Evolutionary conservation across 2,888 invertebrate genomes (phyloP).

Genomic region (Megamerina dolium): DNA sequence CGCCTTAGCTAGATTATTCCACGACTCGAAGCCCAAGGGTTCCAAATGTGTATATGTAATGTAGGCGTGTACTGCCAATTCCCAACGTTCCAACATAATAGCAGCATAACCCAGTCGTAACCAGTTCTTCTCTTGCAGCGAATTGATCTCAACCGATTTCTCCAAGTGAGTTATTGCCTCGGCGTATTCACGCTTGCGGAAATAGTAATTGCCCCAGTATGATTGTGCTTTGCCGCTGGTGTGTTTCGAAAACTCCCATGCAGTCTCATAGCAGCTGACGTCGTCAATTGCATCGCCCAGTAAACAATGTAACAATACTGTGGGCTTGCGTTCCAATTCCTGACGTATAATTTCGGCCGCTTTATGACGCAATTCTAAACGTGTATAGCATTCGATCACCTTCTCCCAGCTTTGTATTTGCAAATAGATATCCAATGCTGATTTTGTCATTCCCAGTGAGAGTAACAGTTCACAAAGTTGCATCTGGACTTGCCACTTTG

Average conservation of each 20-base stretch:
- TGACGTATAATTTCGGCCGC: conserved; percentile 84
- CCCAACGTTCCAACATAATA: conserved; percentile 72
- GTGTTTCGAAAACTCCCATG: conserved; percentile 81
- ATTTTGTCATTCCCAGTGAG: conserved; percentile 75
- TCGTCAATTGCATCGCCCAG: conserved; percentile 86
- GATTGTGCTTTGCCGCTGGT: conserved; percentile 79
- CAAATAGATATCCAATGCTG: conserved; percentile 73
- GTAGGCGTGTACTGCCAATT: conserved; percentile 76
- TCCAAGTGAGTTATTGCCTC: conserved; percentile 76
- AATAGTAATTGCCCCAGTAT: conserved; percentile 80
- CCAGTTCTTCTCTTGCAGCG: conserved; percentile 83
- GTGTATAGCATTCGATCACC: conserved; percentile 84
- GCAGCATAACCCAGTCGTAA: conserved; percentile 80
- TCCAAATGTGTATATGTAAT: conserved; percentile 82
- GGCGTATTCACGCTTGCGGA: conserved; percentile 66
- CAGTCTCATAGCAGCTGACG: conserved; percentile 72
- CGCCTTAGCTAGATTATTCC: conserved; percentile 96
- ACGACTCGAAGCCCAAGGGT: conserved; percentile 85
- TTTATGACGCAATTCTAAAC: conserved; percentile 77
- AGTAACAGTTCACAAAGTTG: conserved; percentile 73
- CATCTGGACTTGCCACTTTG: conserved; percentile 71
- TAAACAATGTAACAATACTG: conserved; percentile 81
- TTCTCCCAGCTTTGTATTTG: conserved; percentile 83
- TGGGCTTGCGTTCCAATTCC: conserved; percentile 70
- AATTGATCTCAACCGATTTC: conserved; percentile 77